Percentiles rank a stretch among this genome's conserved stretches.
phyloP scores from a whole-genome alignment of 2,888 invertebrate species.

The Trachelus troglodyta region DNA sequence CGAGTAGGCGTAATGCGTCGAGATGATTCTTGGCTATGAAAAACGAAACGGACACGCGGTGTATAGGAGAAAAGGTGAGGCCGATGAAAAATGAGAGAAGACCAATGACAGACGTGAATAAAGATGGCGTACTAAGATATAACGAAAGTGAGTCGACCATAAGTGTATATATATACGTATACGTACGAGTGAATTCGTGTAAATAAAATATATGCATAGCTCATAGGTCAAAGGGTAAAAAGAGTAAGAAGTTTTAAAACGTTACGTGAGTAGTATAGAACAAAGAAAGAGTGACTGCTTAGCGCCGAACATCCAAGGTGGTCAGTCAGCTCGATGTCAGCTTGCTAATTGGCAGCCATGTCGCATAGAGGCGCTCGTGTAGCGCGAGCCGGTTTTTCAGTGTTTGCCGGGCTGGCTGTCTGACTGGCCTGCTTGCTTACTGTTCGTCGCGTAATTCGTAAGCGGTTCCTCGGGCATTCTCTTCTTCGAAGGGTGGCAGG shows the following conservation, averaged over 20 bases:
- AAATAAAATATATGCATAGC: background rate
- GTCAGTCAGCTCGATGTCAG: constrained; percentile 64
- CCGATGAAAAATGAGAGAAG: background rate
- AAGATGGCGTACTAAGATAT: background rate
- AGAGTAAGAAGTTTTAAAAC: background rate
- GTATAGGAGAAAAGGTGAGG: background rate
- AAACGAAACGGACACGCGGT: constrained; percentile 2
- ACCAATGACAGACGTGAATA: background rate
- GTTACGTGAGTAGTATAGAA: constrained; percentile 6
- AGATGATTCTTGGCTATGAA: background rate
- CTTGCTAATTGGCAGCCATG: constrained; percentile 65
- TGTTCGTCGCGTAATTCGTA: constrained; percentile 62
- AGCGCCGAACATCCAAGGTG: constrained; percentile 47
- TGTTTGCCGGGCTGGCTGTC: constrained; percentile 33
- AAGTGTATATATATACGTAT: background rate
- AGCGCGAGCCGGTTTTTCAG: constrained; percentile 58
- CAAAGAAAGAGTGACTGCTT: constrained; percentile 37
- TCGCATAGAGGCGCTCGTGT: constrained; percentile 51
- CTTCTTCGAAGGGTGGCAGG: background rate
- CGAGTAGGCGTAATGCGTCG: constrained; percentile 10
- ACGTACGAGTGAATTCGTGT: background rate
- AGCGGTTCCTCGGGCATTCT: constrained; percentile 50
- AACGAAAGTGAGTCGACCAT: background rate
- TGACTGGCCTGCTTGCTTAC: background rate
- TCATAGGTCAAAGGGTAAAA: background rate